These are phyloP conservation scores for Acanthosoma haemorrhoidale DNA, from an alignment of 2,888 invertebrate species.

Conservation along the genomic window DNA sequence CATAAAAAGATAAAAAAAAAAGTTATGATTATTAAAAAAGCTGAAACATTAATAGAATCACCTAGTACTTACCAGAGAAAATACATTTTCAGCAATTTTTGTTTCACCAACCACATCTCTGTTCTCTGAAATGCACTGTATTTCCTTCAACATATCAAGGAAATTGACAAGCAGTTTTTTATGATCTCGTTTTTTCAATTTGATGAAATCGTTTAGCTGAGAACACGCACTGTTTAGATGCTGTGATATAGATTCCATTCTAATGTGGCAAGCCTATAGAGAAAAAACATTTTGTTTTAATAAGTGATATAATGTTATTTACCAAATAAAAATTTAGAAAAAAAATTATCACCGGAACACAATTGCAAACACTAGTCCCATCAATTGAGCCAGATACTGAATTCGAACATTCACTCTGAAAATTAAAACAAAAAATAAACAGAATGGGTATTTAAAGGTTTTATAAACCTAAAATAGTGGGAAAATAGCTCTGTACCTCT, in stretches of 20 bases:
- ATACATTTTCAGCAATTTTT: slow-evolving; percentile 16
- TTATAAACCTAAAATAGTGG: neutral
- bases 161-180: slow-evolving; percentile 31
- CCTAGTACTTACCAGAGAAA: neutral
- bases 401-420: neutral
- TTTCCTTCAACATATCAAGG: slow-evolving; percentile 29
- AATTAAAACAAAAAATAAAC: neutral
- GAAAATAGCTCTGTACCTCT: neutral
- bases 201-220: slow-evolving; percentile 33
- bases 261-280: slow-evolving; percentile 29
- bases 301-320: neutral
- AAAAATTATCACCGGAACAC: neutral
- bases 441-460: neutral
- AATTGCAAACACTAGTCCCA: neutral
- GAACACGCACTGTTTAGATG: slow-evolving; percentile 30
- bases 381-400: neutral
- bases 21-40: neutral
- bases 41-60: neutral
- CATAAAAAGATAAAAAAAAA: neutral
- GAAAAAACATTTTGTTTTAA: neutral
- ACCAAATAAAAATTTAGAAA: neutral
- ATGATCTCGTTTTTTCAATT: slow-evolving; percentile 33
- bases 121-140: slow-evolving; percentile 30
- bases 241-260: slow-evolving; percentile 26
- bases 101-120: slow-evolving; percentile 3